Conservation (phyloP, 1,140 invertebrate genomes). For the Bombus terrestris region DNA sequence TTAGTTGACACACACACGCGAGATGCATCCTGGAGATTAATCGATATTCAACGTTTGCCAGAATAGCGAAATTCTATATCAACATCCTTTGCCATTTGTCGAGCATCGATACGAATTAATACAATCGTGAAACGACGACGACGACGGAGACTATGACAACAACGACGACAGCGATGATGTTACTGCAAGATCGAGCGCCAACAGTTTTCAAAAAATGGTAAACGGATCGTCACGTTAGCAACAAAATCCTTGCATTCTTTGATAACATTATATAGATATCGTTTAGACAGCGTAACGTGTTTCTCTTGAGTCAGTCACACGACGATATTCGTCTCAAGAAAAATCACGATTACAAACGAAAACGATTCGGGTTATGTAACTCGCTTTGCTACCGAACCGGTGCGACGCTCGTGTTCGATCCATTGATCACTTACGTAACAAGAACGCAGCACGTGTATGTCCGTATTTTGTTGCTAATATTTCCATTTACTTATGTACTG, state of each 20-base stretch:
- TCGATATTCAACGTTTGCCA: not conserved
- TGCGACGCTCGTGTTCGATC: slow-evolving; percentile 34
- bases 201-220: slow-evolving; percentile 6
- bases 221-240: slow-evolving; percentile 45
- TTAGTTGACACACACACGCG: not conserved
- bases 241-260: slow-evolving; percentile 38
- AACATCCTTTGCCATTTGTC: not conserved
- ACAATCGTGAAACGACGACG: not conserved
- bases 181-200: slow-evolving; percentile 30
- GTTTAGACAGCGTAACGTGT: not conserved
- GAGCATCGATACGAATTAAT: not conserved
- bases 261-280: not conserved
- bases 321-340: not conserved
- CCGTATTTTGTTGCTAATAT: slow-evolving; percentile 61
- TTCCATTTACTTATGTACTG: slow-evolving; percentile 47
- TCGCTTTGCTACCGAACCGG: slow-evolving; percentile 32
- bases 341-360: not conserved
- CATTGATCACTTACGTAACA: slow-evolving; percentile 50
- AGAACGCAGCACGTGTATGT: slow-evolving; percentile 1
- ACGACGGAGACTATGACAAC: not conserved
- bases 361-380: slow-evolving; percentile 41
- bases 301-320: not conserved
- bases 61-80: not conserved
- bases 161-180: slow-evolving; percentile 10
- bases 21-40: not conserved